phyloP scores from a whole-genome alignment of 2,888 invertebrate species.

The Bembecia ichneumoniformis region DNA sequence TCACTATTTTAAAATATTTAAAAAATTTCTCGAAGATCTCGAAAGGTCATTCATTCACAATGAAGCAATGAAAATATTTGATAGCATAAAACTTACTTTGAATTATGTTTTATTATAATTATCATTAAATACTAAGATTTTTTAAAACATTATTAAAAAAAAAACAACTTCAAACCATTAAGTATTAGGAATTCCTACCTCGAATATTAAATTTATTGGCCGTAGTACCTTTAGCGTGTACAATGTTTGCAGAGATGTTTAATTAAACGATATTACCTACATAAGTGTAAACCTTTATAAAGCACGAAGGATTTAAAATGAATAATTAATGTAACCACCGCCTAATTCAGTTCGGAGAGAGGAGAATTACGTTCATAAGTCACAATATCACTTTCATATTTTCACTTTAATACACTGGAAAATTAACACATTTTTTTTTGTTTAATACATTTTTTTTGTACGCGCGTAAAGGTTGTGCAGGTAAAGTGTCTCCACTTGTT shows the following conservation, averaged over 20 bases:
- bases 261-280: conserved; percentile 1
- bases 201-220: not conserved
- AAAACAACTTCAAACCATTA: too few species aligned
- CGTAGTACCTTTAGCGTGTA: not conserved
- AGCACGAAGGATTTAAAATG: conserved; percentile 9
- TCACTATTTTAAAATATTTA: too few species aligned
- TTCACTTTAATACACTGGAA: not conserved
- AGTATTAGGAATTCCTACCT: not conserved
- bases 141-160: too few species aligned
- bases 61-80: too few species aligned
- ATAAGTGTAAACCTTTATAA: not conserved
- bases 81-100: too few species aligned
- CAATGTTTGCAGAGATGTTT: not conserved
- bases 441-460: not conserved
- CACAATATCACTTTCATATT: conserved; percentile 8
- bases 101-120: too few species aligned
- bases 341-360: conserved; percentile 16
- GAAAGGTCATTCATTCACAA: too few species aligned
- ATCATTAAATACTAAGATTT: too few species aligned
- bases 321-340: conserved; percentile 22
- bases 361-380: conserved; percentile 8
- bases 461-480: conserved; percentile 1
- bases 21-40: too few species aligned
- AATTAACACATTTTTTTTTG: not conserved
- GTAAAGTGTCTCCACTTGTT: conserved; percentile 42